Base-by-base conservation (phyloP, 2,888 invertebrate species). In the Tinea semifulvella region DNA sequence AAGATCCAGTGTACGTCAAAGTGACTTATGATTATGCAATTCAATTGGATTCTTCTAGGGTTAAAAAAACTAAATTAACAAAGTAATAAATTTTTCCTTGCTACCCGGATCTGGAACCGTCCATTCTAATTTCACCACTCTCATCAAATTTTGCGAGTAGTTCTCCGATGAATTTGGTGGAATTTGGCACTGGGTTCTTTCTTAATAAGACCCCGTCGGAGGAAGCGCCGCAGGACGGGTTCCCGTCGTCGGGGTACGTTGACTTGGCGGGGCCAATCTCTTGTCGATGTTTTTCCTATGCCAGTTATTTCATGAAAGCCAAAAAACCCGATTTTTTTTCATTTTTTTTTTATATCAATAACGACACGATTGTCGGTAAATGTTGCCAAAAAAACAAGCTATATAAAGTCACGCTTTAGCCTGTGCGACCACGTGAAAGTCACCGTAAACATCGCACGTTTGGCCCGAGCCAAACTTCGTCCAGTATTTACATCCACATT, bases 171-270 rank as follows among this genome's bases (percentile, higher is more conserved):
- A 93, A 93, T 86, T 87, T 96, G 86, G 95, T 95, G 79, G 96
- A 96, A 87, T 92, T 96, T 83, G 94, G 96, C 77, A 92, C 94
- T 65, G 95, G 95, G 79, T 86, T 95, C 75, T 94, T 96, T 86
- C 85, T 88, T 76, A 92, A 90, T 85, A 93, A 93, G 85, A 94
- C 93, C 64, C 93, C 93, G 67, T 92, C 92, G 72, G 94, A 94
- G 84, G 93, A 93, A 83, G 90, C 90, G 69, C 90, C 80, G 84
- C 89, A 68, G 64, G 87, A 80, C 82, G 85, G 70, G 82, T 84
- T 76, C 80, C 82, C 75, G 75, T 75, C 75, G 76, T 80, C 83
- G 84, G 80, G 84, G 84, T 84, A 86, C 82, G 82, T 83, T 82
- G 79, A 59, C 74, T n/a, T n/a, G n/a, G n/a, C n/a, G n/a, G n/a